Evolutionary conservation across 2,888 invertebrate species (phyloP), one percentile per base, ranked within the genome.

Genomic region (Nymphalis polychloros): DNA sequence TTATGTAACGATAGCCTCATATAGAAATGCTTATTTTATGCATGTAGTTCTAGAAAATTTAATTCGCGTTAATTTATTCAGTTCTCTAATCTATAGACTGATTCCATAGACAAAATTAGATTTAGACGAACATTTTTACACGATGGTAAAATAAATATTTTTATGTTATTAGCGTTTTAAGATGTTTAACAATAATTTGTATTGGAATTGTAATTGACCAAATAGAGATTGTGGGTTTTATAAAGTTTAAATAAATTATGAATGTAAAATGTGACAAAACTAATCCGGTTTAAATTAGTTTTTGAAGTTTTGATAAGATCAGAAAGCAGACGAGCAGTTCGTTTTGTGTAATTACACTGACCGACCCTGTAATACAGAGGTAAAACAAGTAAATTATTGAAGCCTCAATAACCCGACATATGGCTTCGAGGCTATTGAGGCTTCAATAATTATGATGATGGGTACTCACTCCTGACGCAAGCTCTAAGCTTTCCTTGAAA

Each of bases 71-170:
- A 57, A 68, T 73, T 67, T 70, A 71, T 70, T 65, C 68, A 69
- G 69, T 70, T 74, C 57, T 71, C 67, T 69, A 71, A 55, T 52
- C 66, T 69, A 73, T 72, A 74, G 74, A 74, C 73, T 74, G 74
- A 73, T 64, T 31, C 61, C 50, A 17, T 48, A 53, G 53, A 61
- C 57, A 69, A 60, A 70, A 59, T 68, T 70, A 64, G 61, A 63
- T 67, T 16, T 68, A 67, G 70, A 67, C 57, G 31, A 66, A 68
- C 41, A 57, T 68, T 64, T 69, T 67, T 61, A 67, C 62, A 67
- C 57, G 49, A 67, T 46, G 41, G 62, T 68, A 65, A 60, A 64
- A 59, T n/a, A 64, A 65, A 23, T 66, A 59, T 60, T 68, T 68
- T 70, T 57, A 63, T 72, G 52, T 67, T 67, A 67, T 35, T 57